These are phyloP conservation scores for Henicopernis longicauda DNA, from an alignment of 2,113 vertebrate genomes.

Conservation along the genomic window DNA sequence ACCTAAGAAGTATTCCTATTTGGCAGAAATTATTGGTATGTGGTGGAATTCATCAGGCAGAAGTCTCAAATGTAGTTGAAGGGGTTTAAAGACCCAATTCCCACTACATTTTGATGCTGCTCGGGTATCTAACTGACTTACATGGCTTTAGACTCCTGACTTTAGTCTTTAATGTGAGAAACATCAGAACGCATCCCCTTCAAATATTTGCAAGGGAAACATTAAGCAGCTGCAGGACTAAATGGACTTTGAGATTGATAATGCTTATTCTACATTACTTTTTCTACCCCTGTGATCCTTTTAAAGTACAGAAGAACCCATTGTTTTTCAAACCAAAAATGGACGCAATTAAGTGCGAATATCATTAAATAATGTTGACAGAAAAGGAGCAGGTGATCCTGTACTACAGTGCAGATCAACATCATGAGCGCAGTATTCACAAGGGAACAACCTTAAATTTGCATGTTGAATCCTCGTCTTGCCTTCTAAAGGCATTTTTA, in stretches of 20 bases:
- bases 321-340: background rate
- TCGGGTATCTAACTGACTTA: background rate
- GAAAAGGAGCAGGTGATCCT: background rate
- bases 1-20: background rate
- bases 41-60: background rate
- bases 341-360: background rate
- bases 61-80: background rate
- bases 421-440: background rate
- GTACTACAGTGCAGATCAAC: background rate
- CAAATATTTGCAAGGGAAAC: background rate
- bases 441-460: background rate
- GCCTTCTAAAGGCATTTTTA: background rate
- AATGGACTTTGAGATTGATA: background rate
- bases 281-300: background rate
- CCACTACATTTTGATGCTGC: background rate
- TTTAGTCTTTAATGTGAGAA: background rate
- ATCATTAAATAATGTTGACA: background rate
- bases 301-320: background rate
- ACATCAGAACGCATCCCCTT: background rate
- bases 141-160: background rate
- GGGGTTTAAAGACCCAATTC: background rate
- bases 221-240: background rate
- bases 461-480: background rate
- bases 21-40: background rate
- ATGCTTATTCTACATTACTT: background rate